phyloP scores from a whole-genome alignment of 2,797 vertebrate species.

The Varecia variegata region DNA sequence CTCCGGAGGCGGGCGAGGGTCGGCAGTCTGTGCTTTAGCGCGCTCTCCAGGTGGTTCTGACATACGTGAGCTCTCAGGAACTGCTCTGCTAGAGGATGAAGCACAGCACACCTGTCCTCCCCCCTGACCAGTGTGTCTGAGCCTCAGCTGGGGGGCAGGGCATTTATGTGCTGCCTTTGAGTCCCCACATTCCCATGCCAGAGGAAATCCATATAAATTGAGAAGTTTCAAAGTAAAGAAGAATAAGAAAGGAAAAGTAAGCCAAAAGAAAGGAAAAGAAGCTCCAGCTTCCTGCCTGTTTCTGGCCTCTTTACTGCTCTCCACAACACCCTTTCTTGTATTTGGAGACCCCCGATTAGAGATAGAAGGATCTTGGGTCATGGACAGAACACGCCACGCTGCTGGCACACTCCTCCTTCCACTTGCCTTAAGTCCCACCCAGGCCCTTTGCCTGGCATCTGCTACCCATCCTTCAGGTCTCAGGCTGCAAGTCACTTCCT shows the following conservation, averaged over 20 bases:
- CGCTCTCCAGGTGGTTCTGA: background rate
- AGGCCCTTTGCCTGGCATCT: background rate
- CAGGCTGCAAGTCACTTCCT: background rate
- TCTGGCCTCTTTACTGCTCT: background rate
- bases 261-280: background rate
- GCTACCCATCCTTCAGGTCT: background rate
- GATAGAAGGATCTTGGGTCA: background rate
- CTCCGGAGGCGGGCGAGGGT: background rate
- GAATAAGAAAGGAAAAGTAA: background rate
- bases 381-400: fast-evolving
- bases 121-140: background rate
- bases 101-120: background rate
- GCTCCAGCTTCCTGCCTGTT: background rate
- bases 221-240: background rate
- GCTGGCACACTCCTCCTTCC: background rate
- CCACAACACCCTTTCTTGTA: background rate
- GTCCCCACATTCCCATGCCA: background rate
- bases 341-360: background rate
- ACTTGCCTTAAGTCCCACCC: background rate
- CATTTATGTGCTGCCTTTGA: too few species aligned
- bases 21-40: too few species aligned
- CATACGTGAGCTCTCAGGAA: fast-evolving
- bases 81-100: background rate
- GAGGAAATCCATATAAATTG: background rate
- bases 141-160: fast-evolving